These are phyloP conservation scores for Agrilus planipennis DNA, from an alignment of 1,140 invertebrate species.

Conservation along the genomic window DNA sequence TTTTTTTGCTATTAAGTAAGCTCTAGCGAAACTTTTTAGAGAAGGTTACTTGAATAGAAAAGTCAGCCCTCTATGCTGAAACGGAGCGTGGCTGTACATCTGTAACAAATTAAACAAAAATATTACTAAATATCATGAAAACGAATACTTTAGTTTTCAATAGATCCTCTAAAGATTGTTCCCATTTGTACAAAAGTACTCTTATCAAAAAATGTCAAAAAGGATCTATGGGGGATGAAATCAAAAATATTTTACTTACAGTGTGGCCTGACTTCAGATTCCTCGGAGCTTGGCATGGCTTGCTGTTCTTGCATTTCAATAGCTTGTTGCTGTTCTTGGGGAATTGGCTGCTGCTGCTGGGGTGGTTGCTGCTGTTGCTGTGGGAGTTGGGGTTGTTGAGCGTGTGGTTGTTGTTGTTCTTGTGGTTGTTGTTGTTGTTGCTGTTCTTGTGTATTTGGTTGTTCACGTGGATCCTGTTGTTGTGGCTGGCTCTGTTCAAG, in stretches of 20 bases:
- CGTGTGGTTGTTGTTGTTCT: not conserved
- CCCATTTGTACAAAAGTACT: not conserved
- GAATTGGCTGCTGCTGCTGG: slow-evolving; percentile 10
- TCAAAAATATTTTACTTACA: slow-evolving; percentile 38
- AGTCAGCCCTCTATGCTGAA: no score
- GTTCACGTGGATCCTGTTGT: slow-evolving; percentile 27
- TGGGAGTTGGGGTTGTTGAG: slow-evolving; percentile 22
- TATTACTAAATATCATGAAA: not conserved
- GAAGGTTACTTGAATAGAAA: no score
- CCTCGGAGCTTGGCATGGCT: no score
- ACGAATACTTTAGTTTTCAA: not conserved
- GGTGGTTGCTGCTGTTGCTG: slow-evolving; percentile 21
- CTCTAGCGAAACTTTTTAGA: no score
- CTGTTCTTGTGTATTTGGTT: slow-evolving; percentile 27
- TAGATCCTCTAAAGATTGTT: no score
- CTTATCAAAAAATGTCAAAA: slow-evolving; percentile 5
- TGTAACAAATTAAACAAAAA: slow-evolving; percentile 24
- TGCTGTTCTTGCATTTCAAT: no score
- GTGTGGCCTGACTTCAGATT: slow-evolving; percentile 45
- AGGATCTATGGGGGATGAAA: not conserved
- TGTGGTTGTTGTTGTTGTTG: slow-evolving; percentile 27
- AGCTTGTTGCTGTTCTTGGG: no score
- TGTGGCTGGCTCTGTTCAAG: slow-evolving; percentile 14
- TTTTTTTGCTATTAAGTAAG: no score
- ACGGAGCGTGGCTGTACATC: slow-evolving; percentile 53